Base-by-base conservation (phyloP, 1,140 invertebrate species). In the Drosophila lacertosa region DNA sequence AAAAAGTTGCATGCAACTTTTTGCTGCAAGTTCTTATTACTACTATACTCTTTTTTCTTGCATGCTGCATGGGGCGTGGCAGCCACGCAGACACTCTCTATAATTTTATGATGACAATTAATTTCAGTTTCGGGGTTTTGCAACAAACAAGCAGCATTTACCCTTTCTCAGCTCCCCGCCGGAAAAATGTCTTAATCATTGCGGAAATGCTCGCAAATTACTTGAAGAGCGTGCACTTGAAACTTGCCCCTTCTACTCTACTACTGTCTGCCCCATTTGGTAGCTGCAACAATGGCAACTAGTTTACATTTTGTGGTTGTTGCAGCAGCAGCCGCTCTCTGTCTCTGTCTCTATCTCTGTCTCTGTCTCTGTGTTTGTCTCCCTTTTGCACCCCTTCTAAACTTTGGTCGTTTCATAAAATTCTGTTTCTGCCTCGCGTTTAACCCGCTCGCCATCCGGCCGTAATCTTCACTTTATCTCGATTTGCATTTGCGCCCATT, bases 51-150 rank as follows among this genome's bases (percentile, higher is more conserved):
- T 9, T 29, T 29, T 29, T 42, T 55, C 47, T 11, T n/a, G 33
- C 33, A 5, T 10, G 33, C 5, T 35, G 3, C 22, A 22, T 5
- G 1, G 42, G 20, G 18, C 44, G 13, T 15, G 7, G 48, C 35
- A 16, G 50, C 33, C 18, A 10, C 32, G 18, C 39, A 24, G 39
- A 63, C 69, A 64, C 66, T 72, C 44, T 77, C 72, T 77, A 81
- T 80, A 81, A 81, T 81, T 81, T 81, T 76, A 81, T 81, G 68
- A 73, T 81, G 72, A 77, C 81, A 81, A 81, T 81, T 81, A 81
- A 81, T 81, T 81, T 77, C 58, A 73, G 76, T 70, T 63, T 51
- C 48, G 66, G 57, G 66, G n/a, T n/a, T 7, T 33, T 37, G 32
- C 64, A 63, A 35, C 60, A 51, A 63, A 63, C 60, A 63, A 40